A percentile compares a stretch with the other conserved stretches of the same genome.
These are phyloP conservation scores for Gonatopus flavifemur DNA, from an alignment of 1,140 invertebrate species.

Conservation along the genomic window DNA sequence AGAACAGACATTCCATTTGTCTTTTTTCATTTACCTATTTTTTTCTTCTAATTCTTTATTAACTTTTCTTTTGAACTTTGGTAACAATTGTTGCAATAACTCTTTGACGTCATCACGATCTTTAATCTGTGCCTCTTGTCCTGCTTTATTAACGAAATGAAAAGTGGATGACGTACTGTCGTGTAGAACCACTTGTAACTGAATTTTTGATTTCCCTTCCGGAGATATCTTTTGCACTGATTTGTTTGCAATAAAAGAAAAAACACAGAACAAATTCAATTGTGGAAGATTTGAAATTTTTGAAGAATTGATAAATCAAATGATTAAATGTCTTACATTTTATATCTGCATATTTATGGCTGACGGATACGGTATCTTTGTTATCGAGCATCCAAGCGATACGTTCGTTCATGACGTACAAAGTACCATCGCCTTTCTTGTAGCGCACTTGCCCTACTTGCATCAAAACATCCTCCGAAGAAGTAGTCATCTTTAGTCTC, in stretches of 20 bases:
- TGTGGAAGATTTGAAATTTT: not conserved
- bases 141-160: constrained; percentile 92
- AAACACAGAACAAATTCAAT: not conserved
- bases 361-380: constrained; percentile 85
- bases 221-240: constrained; percentile 98
- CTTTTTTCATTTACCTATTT: constrained; percentile 58
- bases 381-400: constrained; percentile 95
- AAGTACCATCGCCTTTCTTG: constrained; percentile 93
- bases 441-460: constrained; percentile 90
- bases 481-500: constrained; percentile 84
- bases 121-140: constrained; percentile 77
- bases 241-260: not conserved
- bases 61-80: constrained; percentile 94
- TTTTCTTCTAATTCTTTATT: constrained; percentile 93
- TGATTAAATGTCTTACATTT: constrained; percentile 71
- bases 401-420: constrained; percentile 94
- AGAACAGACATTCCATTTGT: not conserved
- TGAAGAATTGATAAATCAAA: constrained; percentile 1
- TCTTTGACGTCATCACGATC: constrained; percentile 95
- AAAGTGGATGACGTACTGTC: constrained; percentile 94
- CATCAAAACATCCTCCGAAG: constrained; percentile 90
- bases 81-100: constrained; percentile 84
- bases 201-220: constrained; percentile 96
- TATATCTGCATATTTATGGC: constrained; percentile 93
- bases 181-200: constrained; percentile 96